Evolutionary conservation across 1,140 invertebrate genomes (phyloP).

Genomic region (Reticulitermes speratus): DNA sequence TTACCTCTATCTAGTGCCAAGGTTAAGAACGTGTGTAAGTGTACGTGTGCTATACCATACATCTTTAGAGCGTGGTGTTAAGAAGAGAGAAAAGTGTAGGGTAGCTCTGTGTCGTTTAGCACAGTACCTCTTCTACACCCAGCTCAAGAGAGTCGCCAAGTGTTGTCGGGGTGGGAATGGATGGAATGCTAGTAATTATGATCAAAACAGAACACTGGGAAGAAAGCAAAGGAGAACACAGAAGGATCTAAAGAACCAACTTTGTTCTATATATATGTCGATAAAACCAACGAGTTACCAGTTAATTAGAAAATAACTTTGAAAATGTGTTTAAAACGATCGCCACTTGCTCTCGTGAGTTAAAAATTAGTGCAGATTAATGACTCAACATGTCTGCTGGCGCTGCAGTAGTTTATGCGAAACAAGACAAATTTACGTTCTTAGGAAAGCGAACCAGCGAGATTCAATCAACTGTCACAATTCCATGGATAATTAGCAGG

Average conservation of each 20-base stretch:
- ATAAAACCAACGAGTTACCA: neutral
- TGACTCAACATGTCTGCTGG: neutral
- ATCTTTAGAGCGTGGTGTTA: too few species aligned
- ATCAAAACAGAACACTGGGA: neutral
- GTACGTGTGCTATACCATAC: too few species aligned
- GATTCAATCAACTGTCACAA: too few species aligned
- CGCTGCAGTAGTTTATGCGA: neutral
- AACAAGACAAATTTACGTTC: neutral
- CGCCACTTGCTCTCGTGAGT: neutral
- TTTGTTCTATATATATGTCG: neutral
- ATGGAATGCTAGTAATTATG: neutral
- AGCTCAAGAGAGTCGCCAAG: neutral
- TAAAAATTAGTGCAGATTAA: neutral
- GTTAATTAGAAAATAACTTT: neutral
- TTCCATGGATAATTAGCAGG: too few species aligned
- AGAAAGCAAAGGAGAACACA: neutral
- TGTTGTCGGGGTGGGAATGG: neutral
- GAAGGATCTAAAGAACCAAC: neutral
- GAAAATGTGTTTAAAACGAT: neutral
- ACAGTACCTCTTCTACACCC: too few species aligned
- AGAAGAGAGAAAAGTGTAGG: too few species aligned
- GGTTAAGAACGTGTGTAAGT: too few species aligned
- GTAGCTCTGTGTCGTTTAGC: too few species aligned
- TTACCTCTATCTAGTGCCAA: too few species aligned
- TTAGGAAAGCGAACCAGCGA: neutral